These are phyloP conservation scores for Heterodera filipjevi DNA, from an alignment of 2,888 invertebrate species.

Conservation along the genomic window DNA sequence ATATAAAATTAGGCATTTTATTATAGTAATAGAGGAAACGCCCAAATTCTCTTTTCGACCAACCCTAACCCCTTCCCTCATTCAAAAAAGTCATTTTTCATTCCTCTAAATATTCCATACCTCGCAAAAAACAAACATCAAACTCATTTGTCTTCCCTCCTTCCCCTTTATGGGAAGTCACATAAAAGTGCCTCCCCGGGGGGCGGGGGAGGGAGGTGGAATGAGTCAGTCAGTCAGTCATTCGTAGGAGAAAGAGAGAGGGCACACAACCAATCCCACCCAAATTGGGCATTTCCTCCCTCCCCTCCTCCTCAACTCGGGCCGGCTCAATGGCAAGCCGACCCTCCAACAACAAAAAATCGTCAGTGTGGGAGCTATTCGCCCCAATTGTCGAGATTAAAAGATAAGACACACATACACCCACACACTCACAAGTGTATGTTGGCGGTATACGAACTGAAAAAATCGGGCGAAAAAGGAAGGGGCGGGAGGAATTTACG, in stretches of 20 bases:
- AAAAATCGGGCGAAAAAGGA: neutral
- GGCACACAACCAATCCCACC: neutral
- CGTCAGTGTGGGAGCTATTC: neutral
- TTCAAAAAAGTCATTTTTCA: slow-evolving; percentile 23
- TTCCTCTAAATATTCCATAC: neutral
- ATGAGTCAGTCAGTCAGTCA: neutral
- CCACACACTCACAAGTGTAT: neutral
- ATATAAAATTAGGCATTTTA: neutral
- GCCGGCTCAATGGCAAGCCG: neutral
- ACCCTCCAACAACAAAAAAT: too few relatives aligned
- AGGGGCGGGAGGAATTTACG: neutral
- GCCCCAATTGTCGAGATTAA: neutral
- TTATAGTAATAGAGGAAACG: neutral
- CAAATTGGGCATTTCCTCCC: neutral
- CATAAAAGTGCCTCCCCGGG: neutral
- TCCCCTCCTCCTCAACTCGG: too few relatives aligned
- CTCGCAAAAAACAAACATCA: neutral
- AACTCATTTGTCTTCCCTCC: slow-evolving; percentile 18
- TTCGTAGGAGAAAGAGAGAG: neutral
- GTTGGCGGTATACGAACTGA: neutral
- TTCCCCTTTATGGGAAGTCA: slow-evolving; percentile 5
- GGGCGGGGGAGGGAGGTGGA: neutral
- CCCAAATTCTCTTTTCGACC: slow-evolving; percentile 19
- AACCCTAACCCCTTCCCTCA: neutral
- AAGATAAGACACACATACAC: neutral